A percentile compares a stretch with the other conserved stretches of the same genome.
Evolutionary conservation across 2,888 invertebrate species (phyloP).

Genomic region (Dryobota labecula): DNA sequence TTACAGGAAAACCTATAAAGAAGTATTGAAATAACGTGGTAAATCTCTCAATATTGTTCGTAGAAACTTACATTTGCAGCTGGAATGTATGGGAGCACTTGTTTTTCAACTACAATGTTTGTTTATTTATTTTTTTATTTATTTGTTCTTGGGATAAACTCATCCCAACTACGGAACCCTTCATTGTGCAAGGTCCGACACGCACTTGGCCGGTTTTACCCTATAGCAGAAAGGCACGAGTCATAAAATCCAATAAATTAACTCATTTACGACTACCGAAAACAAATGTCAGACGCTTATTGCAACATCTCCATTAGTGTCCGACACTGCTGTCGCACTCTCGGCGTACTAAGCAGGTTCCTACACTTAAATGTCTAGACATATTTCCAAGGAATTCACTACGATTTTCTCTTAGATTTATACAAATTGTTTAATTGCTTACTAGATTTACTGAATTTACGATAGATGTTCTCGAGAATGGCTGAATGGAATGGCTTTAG

Average conservation of each 20-base stretch:
- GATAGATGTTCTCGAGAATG: conserved; percentile 39
- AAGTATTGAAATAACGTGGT: too few relatives aligned
- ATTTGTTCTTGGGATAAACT: too few relatives aligned
- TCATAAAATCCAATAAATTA: conserved; percentile 6
- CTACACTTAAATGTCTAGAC: conserved; percentile 27
- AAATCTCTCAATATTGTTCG: too few relatives aligned
- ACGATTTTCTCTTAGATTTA: conserved; percentile 55
- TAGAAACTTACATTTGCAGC: too few relatives aligned
- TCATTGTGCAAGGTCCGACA: too few relatives aligned
- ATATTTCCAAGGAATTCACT: conserved; percentile 30
- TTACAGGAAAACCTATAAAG: too few relatives aligned
- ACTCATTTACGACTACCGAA: conserved; percentile 19
- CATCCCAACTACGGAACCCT: too few relatives aligned
- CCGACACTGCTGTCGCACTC: conserved; percentile 40
- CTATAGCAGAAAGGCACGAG: not conserved
- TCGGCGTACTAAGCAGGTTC: too few relatives aligned
- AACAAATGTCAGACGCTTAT: conserved; percentile 24
- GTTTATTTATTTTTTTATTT: too few relatives aligned
- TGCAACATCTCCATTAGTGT: conserved; percentile 46
- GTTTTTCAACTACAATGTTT: too few relatives aligned
- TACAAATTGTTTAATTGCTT: conserved; percentile 53
- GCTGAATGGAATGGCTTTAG: conserved; percentile 45
- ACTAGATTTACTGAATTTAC: conserved; percentile 46
- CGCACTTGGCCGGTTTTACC: too few relatives aligned
- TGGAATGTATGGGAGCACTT: too few relatives aligned